These are phyloP conservation scores for Linnaemya vulpina DNA, from an alignment of 2,888 invertebrate species.

Conservation along the genomic window DNA sequence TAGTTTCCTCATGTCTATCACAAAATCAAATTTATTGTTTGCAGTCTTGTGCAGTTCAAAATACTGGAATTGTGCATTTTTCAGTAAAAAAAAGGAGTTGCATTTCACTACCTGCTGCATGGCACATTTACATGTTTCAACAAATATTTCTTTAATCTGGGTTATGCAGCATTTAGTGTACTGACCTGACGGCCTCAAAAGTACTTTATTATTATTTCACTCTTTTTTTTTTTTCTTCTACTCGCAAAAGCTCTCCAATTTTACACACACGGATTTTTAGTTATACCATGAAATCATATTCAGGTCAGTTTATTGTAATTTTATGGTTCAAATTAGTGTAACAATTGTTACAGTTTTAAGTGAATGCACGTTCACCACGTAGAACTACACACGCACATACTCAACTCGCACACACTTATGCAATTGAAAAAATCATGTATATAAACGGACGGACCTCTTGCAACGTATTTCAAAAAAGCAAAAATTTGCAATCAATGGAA, in stretches of 20 bases:
- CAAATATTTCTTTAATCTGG: neutral
- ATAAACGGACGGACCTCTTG: too few species aligned
- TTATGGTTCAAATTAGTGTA: neutral
- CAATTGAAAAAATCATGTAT: too few species aligned
- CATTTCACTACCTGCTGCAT: neutral
- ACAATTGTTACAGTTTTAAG: slow-evolving; percentile 2
- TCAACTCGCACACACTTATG: too few species aligned
- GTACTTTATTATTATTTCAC: neutral
- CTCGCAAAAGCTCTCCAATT: neutral
- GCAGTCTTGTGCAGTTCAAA: neutral
- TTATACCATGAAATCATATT: slow-evolving; percentile 21
- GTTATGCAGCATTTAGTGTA: neutral
- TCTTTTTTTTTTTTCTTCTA: neutral
- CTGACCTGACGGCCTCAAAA: neutral
- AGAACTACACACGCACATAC: too few species aligned
- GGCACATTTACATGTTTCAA: neutral
- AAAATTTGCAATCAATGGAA: too few species aligned
- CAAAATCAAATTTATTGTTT: neutral
- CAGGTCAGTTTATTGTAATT: slow-evolving; percentile 20
- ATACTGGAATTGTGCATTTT: neutral
- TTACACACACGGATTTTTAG: neutral
- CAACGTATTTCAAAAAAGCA: too few species aligned
- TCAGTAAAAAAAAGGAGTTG: neutral
- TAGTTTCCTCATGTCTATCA: neutral
- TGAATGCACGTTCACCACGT: too few species aligned